These are phyloP conservation scores for Crotophaga sulcirostris DNA, from an alignment of 2,113 vertebrate species.

Conservation along the genomic window DNA sequence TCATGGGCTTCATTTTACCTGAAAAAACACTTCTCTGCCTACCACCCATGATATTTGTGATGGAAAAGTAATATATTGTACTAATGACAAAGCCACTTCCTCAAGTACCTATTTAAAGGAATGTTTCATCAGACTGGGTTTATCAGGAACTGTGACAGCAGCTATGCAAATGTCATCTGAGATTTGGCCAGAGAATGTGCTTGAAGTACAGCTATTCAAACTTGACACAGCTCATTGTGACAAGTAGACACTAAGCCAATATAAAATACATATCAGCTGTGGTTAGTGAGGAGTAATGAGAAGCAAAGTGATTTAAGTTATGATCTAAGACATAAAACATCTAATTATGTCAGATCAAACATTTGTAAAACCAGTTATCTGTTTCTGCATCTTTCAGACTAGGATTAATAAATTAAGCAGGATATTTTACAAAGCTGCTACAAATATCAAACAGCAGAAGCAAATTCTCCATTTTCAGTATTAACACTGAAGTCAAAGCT, in stretches of 20 bases:
- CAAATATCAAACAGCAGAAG: background rate
- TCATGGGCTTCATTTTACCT: background rate
- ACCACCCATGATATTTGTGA: background rate
- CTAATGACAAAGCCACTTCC: background rate
- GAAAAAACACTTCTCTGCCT: background rate
- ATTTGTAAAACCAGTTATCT: background rate
- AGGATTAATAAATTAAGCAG: background rate
- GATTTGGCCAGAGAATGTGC: background rate
- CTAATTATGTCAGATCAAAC: background rate
- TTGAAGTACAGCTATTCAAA: background rate
- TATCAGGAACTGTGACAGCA: background rate
- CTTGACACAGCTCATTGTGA: background rate
- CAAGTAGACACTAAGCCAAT: background rate
- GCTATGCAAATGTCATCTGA: background rate
- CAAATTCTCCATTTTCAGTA: background rate
- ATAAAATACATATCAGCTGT: background rate
- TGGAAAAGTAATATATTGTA: background rate
- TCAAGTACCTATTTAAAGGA: background rate
- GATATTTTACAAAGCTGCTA: background rate
- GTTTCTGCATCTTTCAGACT: background rate
- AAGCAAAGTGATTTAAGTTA: background rate
- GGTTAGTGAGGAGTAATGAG: background rate
- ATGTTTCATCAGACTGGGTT: background rate
- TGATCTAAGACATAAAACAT: background rate
- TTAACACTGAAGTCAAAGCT: constrained; percentile 27